Conservation (phyloP, 2,888 invertebrate species). For the Atethmia centrago region DNA sequence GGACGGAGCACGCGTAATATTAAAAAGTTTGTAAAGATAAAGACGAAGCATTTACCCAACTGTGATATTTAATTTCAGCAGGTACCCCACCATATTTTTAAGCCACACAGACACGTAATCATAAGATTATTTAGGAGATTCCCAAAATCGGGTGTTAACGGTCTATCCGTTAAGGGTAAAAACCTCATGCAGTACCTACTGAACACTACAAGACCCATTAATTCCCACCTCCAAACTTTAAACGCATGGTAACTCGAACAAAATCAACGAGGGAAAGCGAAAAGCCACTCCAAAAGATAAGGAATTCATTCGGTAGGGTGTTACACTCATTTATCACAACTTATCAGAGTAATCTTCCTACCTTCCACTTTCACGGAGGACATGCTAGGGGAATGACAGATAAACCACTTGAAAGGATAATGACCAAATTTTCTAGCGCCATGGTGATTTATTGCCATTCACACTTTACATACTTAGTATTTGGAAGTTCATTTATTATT, state of each 20-base stretch:
- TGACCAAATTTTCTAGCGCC: conserved; percentile 55
- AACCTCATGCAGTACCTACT: not conserved
- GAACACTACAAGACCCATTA: conserved; percentile 8
- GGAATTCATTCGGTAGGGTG: conserved; percentile 54
- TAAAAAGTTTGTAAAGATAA: not conserved
- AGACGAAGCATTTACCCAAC: not conserved
- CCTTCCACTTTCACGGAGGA: conserved; percentile 26
- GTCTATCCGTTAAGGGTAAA: not conserved
- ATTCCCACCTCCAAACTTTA: conserved; percentile 9
- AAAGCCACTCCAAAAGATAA: conserved; percentile 51
- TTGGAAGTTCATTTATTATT: conserved; percentile 28
- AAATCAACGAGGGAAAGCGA: conserved; percentile 39
- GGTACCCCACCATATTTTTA: too few species aligned
- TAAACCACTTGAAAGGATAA: conserved; percentile 63
- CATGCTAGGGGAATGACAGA: conserved; percentile 56
- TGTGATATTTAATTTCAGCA: too few species aligned
- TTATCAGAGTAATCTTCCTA: conserved; percentile 57
- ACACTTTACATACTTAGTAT: conserved; percentile 36
- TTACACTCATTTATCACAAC: conserved; percentile 61
- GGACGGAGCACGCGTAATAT: not conserved
- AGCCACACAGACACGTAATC: too few species aligned
- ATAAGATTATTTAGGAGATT: too few species aligned
- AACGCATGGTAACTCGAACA: conserved; percentile 33
- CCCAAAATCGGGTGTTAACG: too few species aligned
- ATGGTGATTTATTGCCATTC: conserved; percentile 53